Evolutionary conservation across 2,888 invertebrate species (phyloP).

Genomic region (Pasiphila rectangulata): DNA sequence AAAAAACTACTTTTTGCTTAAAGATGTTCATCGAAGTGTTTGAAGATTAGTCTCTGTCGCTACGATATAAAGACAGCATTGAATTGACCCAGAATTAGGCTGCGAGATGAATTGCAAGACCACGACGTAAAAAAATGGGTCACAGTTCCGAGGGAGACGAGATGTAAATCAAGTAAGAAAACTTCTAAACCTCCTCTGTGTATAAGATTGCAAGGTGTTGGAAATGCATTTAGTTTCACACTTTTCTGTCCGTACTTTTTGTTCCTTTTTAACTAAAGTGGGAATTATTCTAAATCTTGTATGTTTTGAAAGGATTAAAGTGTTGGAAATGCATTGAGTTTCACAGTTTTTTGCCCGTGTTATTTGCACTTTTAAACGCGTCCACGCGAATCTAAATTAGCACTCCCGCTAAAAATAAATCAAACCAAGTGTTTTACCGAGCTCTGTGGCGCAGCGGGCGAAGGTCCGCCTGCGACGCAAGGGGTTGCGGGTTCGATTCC

Average conservation of each 20-base stretch:
- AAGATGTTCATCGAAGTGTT: conserved; percentile 3
- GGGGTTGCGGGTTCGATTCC: too few species aligned
- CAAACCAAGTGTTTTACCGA: too few species aligned
- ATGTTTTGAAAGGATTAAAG: too few species aligned
- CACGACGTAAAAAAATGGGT: conserved; percentile 21
- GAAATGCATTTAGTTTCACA: conserved; percentile 5
- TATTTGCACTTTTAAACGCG: too few species aligned
- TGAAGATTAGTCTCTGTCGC: conserved; percentile 16
- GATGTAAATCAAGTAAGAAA: conserved; percentile 17
- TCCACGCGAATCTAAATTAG: too few species aligned
- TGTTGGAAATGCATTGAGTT: too few species aligned
- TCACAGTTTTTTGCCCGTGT: too few species aligned
- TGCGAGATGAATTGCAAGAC: conserved; percentile 10
- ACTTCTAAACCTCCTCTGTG: background rate
- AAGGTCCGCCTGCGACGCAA: too few species aligned
- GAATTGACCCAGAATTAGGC: conserved; percentile 26
- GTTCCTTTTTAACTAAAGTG: background rate
- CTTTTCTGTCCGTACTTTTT: background rate
- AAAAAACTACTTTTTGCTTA: conserved; percentile 53
- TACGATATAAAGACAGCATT: conserved; percentile 8
- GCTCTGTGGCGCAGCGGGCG: too few species aligned
- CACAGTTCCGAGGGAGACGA: conserved; percentile 15
- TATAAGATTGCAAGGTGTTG: too few species aligned
- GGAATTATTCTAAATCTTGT: background rate
- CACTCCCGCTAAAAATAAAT: too few species aligned